phyloP scores from a whole-genome alignment of 2,888 invertebrate genomes.

The Temnothorax unifasciatus region DNA sequence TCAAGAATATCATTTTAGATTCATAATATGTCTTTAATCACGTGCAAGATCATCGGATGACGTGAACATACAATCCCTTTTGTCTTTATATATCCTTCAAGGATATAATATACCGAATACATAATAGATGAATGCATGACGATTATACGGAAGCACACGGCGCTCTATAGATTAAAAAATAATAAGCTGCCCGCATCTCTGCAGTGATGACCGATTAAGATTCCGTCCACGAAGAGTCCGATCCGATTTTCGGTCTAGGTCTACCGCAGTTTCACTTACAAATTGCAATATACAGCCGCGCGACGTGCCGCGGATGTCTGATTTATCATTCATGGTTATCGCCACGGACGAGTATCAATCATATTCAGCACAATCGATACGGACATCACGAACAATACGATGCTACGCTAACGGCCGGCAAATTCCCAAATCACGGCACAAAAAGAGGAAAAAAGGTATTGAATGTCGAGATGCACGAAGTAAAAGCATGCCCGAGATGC shows the following conservation, averaged over 20 bases:
- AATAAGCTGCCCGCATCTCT: not conserved
- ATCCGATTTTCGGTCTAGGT: constrained; percentile 25
- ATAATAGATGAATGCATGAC: not conserved
- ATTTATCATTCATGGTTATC: constrained; percentile 38
- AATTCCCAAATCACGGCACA: not conserved
- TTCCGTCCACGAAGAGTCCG: not conserved
- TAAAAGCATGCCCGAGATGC: not conserved
- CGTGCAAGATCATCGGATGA: not conserved
- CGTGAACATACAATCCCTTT: not conserved
- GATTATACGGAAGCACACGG: not conserved
- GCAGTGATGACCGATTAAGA: not conserved
- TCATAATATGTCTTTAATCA: not conserved
- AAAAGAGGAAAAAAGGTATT: not conserved
- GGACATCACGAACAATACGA: not conserved
- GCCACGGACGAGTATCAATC: constrained; percentile 23
- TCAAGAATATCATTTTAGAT: not conserved
- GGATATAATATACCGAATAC: not conserved
- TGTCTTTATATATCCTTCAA: not conserved
- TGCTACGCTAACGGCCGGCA: too few species aligned
- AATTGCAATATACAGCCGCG: constrained; percentile 25
- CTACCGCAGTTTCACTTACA: constrained; percentile 34
- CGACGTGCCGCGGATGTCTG: constrained; percentile 30
- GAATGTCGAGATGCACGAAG: not conserved
- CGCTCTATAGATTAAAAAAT: not conserved
- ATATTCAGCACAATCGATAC: constrained; percentile 8